Conservation (phyloP, 30 jellyfish, hydroid and myxozoan species). For the Aurelia sp. region DNA sequence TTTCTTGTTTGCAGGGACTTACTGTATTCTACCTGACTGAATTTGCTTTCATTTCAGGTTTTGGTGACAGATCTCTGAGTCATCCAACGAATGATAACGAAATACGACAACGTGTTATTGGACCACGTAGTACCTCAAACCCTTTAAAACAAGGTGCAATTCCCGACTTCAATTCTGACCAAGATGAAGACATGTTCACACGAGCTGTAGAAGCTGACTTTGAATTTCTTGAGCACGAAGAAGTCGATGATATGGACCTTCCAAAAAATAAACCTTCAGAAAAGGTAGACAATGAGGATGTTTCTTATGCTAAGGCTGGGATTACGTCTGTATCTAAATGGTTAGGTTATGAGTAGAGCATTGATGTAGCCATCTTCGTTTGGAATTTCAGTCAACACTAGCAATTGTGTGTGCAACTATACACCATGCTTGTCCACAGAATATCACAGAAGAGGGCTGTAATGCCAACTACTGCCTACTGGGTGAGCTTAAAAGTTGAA, state of each 20-base stretch:
- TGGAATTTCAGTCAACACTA: not conserved
- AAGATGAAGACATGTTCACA: constrained; percentile 12
- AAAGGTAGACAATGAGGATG: not conserved
- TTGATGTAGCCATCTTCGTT: not conserved
- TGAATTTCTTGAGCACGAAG: constrained; percentile 68
- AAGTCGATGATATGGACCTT: constrained; percentile 31
- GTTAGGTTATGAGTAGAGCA: constrained; percentile 40
- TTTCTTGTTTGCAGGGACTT: too few species aligned
- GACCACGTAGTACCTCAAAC: too few species aligned
- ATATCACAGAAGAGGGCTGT: too few species aligned
- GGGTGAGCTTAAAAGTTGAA: too few species aligned
- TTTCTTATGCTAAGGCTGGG: constrained; percentile 49
- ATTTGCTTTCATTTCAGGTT: too few species aligned
- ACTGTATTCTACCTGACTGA: too few species aligned
- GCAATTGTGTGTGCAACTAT: too few species aligned
- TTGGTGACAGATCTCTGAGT: too few species aligned
- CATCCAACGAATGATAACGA: too few species aligned
- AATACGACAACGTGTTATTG: too few species aligned
- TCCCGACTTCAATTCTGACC: not conserved
- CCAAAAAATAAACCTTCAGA: not conserved
- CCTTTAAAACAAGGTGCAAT: not conserved
- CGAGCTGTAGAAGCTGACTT: constrained; percentile 65
- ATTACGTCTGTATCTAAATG: constrained; percentile 56
- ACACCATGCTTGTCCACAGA: too few species aligned
- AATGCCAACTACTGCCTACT: too few species aligned